Conservation (phyloP, 2,888 invertebrate genomes). For the Anoncus sp. region DNA sequence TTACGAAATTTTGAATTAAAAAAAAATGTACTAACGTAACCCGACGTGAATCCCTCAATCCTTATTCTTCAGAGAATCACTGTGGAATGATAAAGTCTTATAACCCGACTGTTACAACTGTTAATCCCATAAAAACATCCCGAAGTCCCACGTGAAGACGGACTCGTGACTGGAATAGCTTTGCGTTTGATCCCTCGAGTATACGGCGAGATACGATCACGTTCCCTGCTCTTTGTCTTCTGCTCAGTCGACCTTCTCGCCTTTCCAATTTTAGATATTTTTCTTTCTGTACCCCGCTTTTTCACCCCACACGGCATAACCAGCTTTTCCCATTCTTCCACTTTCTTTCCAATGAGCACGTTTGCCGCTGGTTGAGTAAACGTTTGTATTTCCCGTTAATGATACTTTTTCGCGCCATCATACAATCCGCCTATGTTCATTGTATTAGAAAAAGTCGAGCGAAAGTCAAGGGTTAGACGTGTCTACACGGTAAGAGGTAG, state of each 20-base stretch:
- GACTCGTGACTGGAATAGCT: slow-evolving; percentile 40
- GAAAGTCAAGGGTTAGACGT: slow-evolving; percentile 21
- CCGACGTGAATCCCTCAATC: neutral
- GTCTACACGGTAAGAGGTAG: slow-evolving; percentile 16
- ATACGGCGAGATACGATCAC: slow-evolving; percentile 49
- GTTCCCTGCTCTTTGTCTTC: slow-evolving; percentile 55
- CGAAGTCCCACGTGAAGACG: slow-evolving; percentile 13
- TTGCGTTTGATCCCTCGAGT: slow-evolving; percentile 49
- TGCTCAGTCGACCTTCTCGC: slow-evolving; percentile 37
- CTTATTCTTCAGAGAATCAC: neutral
- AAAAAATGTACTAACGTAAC: neutral
- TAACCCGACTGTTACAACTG: neutral
- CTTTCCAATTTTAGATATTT: slow-evolving; percentile 43
- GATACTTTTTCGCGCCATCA: slow-evolving; percentile 39
- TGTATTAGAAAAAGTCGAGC: slow-evolving; percentile 35
- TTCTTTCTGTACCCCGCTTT: slow-evolving; percentile 30
- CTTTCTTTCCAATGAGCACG: slow-evolving; percentile 56
- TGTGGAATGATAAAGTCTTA: slow-evolving; percentile 8
- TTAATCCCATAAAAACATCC: slow-evolving; percentile 21
- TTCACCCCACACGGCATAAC: slow-evolving; percentile 34
- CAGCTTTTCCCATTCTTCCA: slow-evolving; percentile 37
- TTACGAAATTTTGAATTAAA: too few relatives aligned
- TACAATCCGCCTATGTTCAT: slow-evolving; percentile 19
- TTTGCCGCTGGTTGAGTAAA: slow-evolving; percentile 66
- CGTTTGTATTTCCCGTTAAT: slow-evolving; percentile 60